Base-by-base conservation (phyloP, 2,797 vertebrate species). In the Lepilemur ruficaudatus region DNA sequence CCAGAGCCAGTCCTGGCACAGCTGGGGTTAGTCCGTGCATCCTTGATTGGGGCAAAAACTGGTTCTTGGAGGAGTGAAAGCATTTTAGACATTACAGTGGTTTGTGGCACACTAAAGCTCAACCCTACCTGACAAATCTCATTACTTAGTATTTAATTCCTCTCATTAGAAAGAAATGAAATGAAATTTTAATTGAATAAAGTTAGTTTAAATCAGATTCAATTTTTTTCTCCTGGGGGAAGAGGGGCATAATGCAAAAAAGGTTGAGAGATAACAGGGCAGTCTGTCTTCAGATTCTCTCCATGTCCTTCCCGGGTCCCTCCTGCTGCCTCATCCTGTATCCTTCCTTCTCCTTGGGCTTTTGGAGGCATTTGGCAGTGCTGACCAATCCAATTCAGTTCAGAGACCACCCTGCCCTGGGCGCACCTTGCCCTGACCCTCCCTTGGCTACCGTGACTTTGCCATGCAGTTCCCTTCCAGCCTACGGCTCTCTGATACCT, bases 121-220 rank as follows among this genome's bases (percentile, higher is more conserved):
- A 63, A 67, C 5, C 32, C n/a, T 17, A 30, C 12, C 43, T 75
- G 38, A 83, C 28, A 92, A 73, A 86, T 69, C 57, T 94, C 17
- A 73, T 69, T 75, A 35, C 38, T 81, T 86, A 38, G 59, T 50
- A 73, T 83, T 65, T 83, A 20, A 63, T 95, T 80, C 67, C 11
- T 94, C 59, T 88, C 17, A 82, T 69, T 86, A 85, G 57, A 87
- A 94, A 69, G 17, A 59, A 32, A 43, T 41, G 14, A 59, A 38
- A 67, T 70, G 61, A 43, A 70, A 52, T 86, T 52, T 67, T 92
- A 90, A 57, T 69, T 81, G 80, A 63, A 81, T 69, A 81, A 92
- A 79, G 48, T 83, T 79, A 81, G 46, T 72, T 89, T 65, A 72
- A 86, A 72, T 78, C 63, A 70, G 17, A 80, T 38, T 57, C 52